A percentile compares a stretch with the other conserved stretches of the same genome.
Conservation (phyloP, 2,113 vertebrate species). For the Saccopteryx bilineata region DNA sequence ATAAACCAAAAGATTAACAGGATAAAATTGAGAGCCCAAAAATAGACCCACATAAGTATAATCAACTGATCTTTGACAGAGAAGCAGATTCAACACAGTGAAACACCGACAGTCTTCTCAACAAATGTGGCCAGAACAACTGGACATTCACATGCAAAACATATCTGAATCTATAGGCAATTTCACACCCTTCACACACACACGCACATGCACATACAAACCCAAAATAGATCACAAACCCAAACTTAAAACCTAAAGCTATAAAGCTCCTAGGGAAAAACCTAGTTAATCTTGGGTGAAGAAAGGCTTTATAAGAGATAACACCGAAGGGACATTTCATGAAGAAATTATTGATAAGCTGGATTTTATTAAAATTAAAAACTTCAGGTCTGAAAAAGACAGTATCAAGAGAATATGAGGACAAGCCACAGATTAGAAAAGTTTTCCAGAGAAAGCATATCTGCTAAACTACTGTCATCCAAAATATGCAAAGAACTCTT, state of each 20-base stretch:
- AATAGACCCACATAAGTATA: neutral
- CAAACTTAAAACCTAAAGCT: neutral
- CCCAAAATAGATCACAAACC: neutral
- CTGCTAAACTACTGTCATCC: neutral
- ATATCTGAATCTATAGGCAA: neutral
- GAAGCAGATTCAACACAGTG: neutral
- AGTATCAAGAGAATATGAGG: conserved; percentile 19
- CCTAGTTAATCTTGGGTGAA: neutral
- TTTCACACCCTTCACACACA: neutral
- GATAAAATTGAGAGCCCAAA: neutral
- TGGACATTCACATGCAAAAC: neutral
- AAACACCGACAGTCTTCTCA: neutral
- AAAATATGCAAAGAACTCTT: neutral
- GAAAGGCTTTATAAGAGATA: neutral
- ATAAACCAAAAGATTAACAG: neutral
- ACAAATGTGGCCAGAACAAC: neutral
- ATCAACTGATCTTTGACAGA: neutral
- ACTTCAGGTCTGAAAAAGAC: neutral
- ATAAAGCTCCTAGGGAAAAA: neutral
- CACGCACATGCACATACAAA: neutral
- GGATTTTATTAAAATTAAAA: neutral
- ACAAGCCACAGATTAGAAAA: neutral
- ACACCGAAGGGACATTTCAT: neutral
- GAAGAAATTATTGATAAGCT: neutral
- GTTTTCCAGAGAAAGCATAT: neutral